Evolutionary conservation across 2,113 vertebrate species (phyloP).

Genomic region (Lophotis ruficrista): DNA sequence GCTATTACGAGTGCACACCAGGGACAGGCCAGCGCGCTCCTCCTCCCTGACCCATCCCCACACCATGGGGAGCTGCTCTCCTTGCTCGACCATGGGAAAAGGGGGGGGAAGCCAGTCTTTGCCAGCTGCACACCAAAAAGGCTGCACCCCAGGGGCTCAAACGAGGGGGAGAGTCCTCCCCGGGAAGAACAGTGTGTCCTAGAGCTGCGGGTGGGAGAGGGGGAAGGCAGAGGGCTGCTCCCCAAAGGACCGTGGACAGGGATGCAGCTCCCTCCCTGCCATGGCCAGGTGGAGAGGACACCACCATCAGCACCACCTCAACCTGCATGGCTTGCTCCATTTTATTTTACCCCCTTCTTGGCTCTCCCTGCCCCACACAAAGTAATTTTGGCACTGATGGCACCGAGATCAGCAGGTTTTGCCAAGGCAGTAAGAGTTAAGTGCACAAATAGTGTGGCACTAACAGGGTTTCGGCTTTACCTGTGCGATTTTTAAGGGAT

Average conservation of each 20-base stretch:
- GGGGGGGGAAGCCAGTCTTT: background rate
- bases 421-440: slow-evolving; percentile 1
- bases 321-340: background rate
- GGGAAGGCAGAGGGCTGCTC: background rate
- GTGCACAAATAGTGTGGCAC: background rate
- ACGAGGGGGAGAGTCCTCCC: background rate
- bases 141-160: fast-evolving
- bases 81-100: fast-evolving
- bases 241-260: background rate
- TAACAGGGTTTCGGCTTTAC: slow-evolving; percentile 7
- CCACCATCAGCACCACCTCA: background rate
- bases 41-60: fast-evolving
- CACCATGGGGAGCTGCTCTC: background rate
- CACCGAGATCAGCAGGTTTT: background rate
- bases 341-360: background rate
- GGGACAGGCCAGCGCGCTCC: fast-evolving
- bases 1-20: background rate
- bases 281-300: background rate
- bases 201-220: background rate
- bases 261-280: background rate
- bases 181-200: background rate
- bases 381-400: background rate
- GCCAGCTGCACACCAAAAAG: background rate
- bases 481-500: slow-evolving; percentile 25
- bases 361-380: background rate